Evolutionary conservation across 2,797 vertebrate species (phyloP).

Genomic region (Gymnopithys bicolor): DNA sequence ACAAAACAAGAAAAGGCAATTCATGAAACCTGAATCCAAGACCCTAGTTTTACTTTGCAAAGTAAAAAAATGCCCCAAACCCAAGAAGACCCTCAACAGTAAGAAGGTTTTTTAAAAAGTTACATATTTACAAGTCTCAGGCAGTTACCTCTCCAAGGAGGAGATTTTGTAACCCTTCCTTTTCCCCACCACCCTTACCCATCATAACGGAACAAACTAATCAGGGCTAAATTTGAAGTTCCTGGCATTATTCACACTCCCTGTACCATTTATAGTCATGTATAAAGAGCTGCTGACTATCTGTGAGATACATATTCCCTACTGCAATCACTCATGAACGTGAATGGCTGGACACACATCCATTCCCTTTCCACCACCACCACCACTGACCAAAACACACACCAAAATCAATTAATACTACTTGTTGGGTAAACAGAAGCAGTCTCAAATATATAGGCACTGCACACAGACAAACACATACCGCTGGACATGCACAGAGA

Average conservation of each 20-base stretch:
- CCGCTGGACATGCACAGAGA: not conserved
- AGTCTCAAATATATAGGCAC: conserved; percentile 6
- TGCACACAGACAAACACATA: not conserved
- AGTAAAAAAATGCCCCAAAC: not conserved
- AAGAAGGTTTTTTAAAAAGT: conserved; percentile 58
- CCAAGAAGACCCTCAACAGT: not conserved
- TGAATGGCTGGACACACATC: not conserved
- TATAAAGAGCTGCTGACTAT: not conserved
- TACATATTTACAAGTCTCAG: conserved; percentile 42
- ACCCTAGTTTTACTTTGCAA: not conserved
- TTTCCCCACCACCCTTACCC: conserved; percentile 18
- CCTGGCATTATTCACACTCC: conserved; percentile 31
- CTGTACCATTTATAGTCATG: not conserved
- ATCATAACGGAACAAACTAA: not conserved
- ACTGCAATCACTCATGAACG: not conserved
- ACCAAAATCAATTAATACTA: conserved; percentile 46
- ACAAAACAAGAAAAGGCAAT: not conserved
- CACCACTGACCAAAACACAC: conserved; percentile 5
- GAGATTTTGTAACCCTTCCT: conserved; percentile 52
- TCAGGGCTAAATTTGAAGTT: conserved; percentile 20
- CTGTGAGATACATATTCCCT: not conserved
- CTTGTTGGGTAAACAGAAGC: conserved; percentile 74
- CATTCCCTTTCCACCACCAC: not conserved
- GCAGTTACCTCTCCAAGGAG: conserved; percentile 50
- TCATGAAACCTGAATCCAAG: not conserved